Percentiles rank a stretch among this genome's conserved stretches.
phyloP scores from a whole-genome alignment of 2,888 invertebrate genomes.

The Falcaria lacertinaria region DNA sequence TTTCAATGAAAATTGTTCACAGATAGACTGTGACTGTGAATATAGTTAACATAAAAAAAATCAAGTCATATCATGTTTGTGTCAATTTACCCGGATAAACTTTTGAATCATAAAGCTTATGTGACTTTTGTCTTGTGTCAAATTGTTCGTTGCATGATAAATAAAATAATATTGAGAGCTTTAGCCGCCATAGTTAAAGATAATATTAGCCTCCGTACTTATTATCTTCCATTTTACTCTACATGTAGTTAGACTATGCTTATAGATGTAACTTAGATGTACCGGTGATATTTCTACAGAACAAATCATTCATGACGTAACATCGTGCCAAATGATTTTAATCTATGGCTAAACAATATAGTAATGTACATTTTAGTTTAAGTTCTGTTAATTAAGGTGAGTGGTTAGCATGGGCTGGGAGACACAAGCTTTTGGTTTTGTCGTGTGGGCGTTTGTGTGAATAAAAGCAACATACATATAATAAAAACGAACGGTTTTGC shows the following conservation, averaged over 20 bases:
- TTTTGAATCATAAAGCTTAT: not conserved
- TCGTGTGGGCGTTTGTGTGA: slow-evolving; percentile 60
- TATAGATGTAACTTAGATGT: slow-evolving; percentile 17
- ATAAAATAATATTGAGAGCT: slow-evolving; percentile 25
- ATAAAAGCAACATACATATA: slow-evolving; percentile 20
- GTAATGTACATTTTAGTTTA: slow-evolving; percentile 14
- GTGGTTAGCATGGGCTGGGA: slow-evolving; percentile 64
- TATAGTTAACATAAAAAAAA: too few species aligned
- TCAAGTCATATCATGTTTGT: too few species aligned
- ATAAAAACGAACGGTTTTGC: slow-evolving; percentile 35
- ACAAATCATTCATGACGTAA: not conserved
- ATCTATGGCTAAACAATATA: slow-evolving; percentile 7
- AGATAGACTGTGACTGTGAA: too few species aligned
- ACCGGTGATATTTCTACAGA: not conserved
- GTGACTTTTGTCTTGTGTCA: slow-evolving; percentile 26
- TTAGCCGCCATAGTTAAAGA: slow-evolving; percentile 31
- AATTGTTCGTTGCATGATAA: slow-evolving; percentile 28
- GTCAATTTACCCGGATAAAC: too few species aligned
- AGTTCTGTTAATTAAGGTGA: slow-evolving; percentile 41
- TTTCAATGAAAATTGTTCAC: too few species aligned
- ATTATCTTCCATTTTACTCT: slow-evolving; percentile 15
- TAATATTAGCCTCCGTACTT: slow-evolving; percentile 25
- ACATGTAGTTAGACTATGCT: slow-evolving; percentile 21
- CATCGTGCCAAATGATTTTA: not conserved
- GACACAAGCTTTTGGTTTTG: slow-evolving; percentile 73